phyloP scores from a whole-genome alignment of 2,888 invertebrate genomes.

The Troides helena region DNA sequence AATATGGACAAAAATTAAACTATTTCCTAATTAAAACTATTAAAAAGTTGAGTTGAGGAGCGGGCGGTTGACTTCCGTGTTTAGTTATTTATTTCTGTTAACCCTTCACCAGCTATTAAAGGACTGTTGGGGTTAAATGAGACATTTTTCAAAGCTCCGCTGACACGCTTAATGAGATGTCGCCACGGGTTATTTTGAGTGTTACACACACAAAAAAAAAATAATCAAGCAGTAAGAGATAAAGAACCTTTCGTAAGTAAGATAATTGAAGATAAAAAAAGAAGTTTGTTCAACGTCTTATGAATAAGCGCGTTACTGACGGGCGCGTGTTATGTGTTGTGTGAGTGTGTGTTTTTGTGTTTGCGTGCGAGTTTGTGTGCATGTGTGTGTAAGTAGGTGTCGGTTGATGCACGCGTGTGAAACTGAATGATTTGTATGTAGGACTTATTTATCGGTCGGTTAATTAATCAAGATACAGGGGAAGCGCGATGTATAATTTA shows the following conservation, averaged over 20 bases:
- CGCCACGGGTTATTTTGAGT: conserved; percentile 74
- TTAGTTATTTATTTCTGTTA: conserved; percentile 74
- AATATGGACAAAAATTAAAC: conserved; percentile 71
- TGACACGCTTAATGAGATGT: conserved; percentile 78
- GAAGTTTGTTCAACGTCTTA: conserved; percentile 10
- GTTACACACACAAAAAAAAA: conserved; percentile 44
- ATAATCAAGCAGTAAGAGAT: conserved; percentile 36
- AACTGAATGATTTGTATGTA: conserved; percentile 16
- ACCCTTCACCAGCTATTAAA: conserved; percentile 76
- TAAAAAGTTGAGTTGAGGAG: conserved; percentile 64
- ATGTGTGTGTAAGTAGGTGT: conserved; percentile 1
- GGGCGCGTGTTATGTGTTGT: background rate
- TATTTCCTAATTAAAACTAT: conserved; percentile 79
- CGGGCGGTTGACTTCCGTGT: conserved; percentile 71
- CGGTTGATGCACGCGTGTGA: background rate
- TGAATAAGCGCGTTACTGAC: conserved; percentile 1
- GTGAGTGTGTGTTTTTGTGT: background rate
- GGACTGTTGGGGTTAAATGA: conserved; percentile 76
- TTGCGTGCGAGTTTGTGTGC: background rate
- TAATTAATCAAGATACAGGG: conserved; percentile 21
- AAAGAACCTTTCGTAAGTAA: conserved; percentile 36
- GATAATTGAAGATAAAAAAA: conserved; percentile 15
- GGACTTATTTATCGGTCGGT: conserved; percentile 11
- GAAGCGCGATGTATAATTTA: conserved; percentile 10
- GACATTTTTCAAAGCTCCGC: conserved; percentile 77